A percentile compares a stretch with the other conserved stretches of the same genome.
These are phyloP conservation scores for Nezara viridula DNA, from an alignment of 2,888 invertebrate genomes.

Conservation along the genomic window DNA sequence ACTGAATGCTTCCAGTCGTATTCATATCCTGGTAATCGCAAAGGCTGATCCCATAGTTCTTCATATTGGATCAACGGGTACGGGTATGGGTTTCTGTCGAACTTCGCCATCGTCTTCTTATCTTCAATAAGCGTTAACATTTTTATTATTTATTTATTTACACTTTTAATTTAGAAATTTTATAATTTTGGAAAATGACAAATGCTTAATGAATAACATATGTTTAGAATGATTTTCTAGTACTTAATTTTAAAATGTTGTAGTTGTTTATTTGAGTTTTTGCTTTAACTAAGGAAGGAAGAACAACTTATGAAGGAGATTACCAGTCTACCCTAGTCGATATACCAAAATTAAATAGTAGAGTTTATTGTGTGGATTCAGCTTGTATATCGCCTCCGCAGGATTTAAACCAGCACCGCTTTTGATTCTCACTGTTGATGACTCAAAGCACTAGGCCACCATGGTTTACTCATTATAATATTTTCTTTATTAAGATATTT, in stretches of 20 bases:
- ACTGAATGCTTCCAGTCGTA: slow-evolving; percentile 64
- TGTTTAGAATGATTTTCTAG: neutral
- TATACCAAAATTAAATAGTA: no score
- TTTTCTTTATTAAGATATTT: no score
- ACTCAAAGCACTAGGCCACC: no score
- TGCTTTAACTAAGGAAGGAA: no score
- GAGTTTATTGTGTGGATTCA: no score
- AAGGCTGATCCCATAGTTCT: slow-evolving; percentile 61
- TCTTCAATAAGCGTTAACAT: neutral
- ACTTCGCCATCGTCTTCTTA: slow-evolving; percentile 40
- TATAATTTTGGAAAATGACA: neutral
- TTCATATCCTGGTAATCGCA: slow-evolving; percentile 62
- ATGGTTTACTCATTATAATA: no score
- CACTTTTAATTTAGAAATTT: neutral
- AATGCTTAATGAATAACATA: neutral
- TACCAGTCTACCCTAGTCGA: no score
- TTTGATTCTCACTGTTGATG: no score
- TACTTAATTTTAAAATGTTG: neutral
- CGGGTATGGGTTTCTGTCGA: slow-evolving; percentile 63
- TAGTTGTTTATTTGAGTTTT: no score
- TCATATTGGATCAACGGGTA: slow-evolving; percentile 64
- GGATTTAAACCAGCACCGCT: no score
- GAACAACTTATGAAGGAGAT: no score
- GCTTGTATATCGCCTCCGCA: no score
- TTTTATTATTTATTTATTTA: neutral